Evolutionary conservation across 2,888 invertebrate species (phyloP).

Genomic region (Callyntrura sp.): DNA sequence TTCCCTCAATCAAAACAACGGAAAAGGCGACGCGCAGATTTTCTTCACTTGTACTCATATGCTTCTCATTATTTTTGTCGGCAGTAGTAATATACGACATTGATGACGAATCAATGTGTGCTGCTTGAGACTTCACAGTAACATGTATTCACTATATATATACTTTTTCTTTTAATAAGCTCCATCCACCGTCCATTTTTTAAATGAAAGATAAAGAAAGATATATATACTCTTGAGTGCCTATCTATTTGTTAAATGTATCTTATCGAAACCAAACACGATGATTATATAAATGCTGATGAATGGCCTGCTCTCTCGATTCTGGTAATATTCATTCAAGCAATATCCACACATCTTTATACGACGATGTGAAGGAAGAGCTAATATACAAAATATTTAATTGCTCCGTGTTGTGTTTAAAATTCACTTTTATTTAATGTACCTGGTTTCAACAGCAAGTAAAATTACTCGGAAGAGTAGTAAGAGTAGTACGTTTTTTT

Average conservation of each 20-base stretch:
- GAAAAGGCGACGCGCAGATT: conserved; percentile 41
- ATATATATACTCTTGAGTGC: no score
- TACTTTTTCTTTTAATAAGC: no score
- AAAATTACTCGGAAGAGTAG: background rate
- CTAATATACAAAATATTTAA: conserved; percentile 8
- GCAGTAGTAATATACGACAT: conserved; percentile 16
- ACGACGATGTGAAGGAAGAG: background rate
- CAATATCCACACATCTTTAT: background rate
- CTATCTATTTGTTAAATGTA: background rate
- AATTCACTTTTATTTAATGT: background rate
- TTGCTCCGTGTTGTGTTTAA: background rate
- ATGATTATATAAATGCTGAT: background rate
- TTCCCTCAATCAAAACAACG: conserved; percentile 63
- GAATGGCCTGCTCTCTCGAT: background rate
- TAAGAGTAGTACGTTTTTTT: no score
- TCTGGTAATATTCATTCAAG: background rate
- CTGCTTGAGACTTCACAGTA: background rate
- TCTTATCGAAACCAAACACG: background rate
- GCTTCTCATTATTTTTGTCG: conserved; percentile 44
- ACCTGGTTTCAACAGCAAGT: conserved; percentile 7
- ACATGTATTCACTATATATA: no score
- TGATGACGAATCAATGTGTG: conserved; percentile 29
- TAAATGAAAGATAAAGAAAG: no score
- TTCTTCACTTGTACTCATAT: conserved; percentile 41
- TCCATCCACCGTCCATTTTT: no score